Conservation (phyloP, 2,113 vertebrate genomes). For the Anser cygnoides region DNA sequence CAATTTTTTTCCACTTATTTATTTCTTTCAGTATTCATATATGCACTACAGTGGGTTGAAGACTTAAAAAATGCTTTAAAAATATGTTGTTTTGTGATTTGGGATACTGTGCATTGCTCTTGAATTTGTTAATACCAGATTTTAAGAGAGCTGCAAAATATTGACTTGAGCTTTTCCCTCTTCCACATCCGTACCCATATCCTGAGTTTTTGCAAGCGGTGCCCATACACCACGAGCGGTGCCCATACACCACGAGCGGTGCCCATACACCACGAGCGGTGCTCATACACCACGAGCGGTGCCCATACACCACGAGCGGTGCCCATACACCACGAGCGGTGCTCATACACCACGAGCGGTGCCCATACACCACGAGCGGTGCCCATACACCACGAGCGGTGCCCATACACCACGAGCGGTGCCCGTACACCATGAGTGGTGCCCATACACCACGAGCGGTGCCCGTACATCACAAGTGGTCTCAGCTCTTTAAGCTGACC, state of each 20-base stretch:
- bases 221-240: neutral
- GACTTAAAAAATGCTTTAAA: neutral
- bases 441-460: neutral
- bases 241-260: neutral
- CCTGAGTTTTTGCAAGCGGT: fast-evolving
- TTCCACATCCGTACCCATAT: fast-evolving
- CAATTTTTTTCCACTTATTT: neutral
- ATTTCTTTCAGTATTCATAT: neutral
- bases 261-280: fast-evolving
- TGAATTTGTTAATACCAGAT: neutral
- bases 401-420: neutral
- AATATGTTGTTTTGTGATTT: neutral
- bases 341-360: neutral
- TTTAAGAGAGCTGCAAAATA: neutral
- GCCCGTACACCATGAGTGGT: neutral
- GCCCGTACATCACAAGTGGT: fast-evolving
- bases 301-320: neutral
- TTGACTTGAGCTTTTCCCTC: neutral
- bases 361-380: neutral
- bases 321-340: neutral
- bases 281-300: neutral
- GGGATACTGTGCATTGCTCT: neutral
- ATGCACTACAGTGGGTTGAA: neutral
- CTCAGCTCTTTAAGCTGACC: neutral
- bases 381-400: neutral